phyloP scores from a whole-genome alignment of 64 coral and sea anemone genomes.

The Montipora capricornis region DNA sequence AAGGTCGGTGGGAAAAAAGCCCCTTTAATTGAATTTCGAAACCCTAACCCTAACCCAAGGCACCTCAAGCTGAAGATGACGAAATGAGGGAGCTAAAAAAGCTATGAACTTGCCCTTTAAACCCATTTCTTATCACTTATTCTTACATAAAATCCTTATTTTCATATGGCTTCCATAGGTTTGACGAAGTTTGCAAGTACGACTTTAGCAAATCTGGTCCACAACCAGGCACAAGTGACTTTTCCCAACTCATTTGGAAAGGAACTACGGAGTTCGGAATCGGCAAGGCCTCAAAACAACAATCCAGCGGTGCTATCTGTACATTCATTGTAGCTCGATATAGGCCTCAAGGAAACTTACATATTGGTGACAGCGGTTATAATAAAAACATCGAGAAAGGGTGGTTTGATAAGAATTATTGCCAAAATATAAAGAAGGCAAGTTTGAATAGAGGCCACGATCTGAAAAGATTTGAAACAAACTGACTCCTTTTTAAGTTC shows the following conservation, averaged over 20 bases:
- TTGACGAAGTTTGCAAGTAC: constrained; percentile 92
- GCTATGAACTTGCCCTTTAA: too few species aligned
- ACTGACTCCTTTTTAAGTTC: background rate
- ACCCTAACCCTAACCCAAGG: too few species aligned
- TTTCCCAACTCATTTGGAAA: constrained; percentile 93
- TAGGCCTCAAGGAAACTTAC: constrained; percentile 87
- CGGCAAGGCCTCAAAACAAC: constrained; percentile 70
- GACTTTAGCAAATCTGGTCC: constrained; percentile 55
- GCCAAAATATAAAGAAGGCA: constrained; percentile 19
- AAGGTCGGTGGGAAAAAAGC: too few species aligned
- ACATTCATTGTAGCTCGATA: constrained; percentile 91
- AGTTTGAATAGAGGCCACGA: constrained; percentile 43
- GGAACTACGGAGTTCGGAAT: constrained; percentile 86
- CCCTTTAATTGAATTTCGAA: background rate
- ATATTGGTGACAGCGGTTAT: constrained; percentile 29
- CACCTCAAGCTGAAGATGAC: too few species aligned
- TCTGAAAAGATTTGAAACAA: constrained; percentile 44
- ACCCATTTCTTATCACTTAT: too few species aligned
- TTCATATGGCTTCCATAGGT: constrained; percentile 49
- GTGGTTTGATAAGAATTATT: constrained; percentile 59
- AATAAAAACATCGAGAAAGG: constrained; percentile 67
- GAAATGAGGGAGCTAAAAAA: too few species aligned
- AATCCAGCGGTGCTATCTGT: constrained; percentile 64
- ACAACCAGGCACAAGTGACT: constrained; percentile 67
- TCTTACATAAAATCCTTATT: too few species aligned